Conservation (phyloP, 2,888 invertebrate species). For the Drosophila antonietae region DNA sequence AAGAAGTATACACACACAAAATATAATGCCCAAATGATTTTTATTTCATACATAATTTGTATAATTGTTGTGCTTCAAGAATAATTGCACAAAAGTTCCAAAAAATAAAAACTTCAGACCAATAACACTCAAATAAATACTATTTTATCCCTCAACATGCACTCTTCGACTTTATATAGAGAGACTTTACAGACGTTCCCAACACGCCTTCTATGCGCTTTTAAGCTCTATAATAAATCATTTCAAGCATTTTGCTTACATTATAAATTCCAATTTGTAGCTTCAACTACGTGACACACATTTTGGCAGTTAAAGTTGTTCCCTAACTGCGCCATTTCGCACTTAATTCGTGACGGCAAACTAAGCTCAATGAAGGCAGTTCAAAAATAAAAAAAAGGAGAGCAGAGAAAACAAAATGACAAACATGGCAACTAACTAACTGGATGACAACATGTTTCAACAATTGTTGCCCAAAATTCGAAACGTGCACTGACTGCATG, state of each 20-base stretch:
- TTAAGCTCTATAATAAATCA: not conserved
- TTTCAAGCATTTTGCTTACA: not conserved
- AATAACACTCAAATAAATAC: too few species aligned
- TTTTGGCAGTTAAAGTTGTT: conserved; percentile 11
- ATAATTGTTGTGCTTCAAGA: too few species aligned
- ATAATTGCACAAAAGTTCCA: too few species aligned
- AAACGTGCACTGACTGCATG: conserved; percentile 69
- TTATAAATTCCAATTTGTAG: conserved; percentile 21
- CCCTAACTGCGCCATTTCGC: conserved; percentile 47
- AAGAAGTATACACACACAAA: too few species aligned
- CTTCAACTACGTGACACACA: conserved; percentile 5
- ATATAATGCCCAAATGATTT: too few species aligned
- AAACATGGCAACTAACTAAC: conserved; percentile 66
- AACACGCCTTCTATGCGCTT: not conserved
- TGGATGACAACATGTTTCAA: conserved; percentile 78
- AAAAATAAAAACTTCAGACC: too few species aligned
- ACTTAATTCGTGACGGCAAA: conserved; percentile 52
- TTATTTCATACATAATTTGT: too few species aligned
- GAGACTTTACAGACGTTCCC: not conserved
- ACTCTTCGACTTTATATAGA: not conserved
- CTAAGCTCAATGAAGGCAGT: conserved; percentile 24
- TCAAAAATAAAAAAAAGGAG: conserved; percentile 6
- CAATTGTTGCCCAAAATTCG: conserved; percentile 73
- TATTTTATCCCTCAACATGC: too few species aligned
- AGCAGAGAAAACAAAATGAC: conserved; percentile 24